Conservation (phyloP, 2,888 invertebrate genomes). For the Melanargia galathea region DNA sequence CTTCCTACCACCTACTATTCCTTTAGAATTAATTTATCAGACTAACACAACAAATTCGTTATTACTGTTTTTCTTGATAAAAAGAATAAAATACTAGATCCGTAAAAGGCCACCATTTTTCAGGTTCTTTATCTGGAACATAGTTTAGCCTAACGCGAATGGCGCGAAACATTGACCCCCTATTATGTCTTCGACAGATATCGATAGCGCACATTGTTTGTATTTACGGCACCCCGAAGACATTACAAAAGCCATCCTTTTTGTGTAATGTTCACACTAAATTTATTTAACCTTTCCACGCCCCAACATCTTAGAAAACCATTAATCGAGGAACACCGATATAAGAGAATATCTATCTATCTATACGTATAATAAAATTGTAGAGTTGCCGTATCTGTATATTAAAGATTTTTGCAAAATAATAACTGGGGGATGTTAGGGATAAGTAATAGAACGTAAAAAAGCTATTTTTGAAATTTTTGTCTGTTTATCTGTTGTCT, state of each 20-base stretch:
- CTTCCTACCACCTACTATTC: too few species aligned
- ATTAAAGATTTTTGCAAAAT: too few species aligned
- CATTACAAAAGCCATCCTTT: conserved; percentile 80
- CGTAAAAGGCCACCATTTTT: conserved; percentile 8
- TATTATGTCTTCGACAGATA: conserved; percentile 65
- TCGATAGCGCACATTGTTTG: conserved; percentile 75
- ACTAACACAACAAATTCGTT: too few species aligned
- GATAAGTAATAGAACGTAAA: too few species aligned
- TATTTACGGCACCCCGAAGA: conserved; percentile 80
- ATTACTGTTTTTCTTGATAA: too few species aligned
- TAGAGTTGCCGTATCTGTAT: too few species aligned
- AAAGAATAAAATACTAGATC: neutral
- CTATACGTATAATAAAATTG: too few species aligned
- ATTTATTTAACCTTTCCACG: conserved; percentile 80
- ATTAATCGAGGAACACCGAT: conserved; percentile 53
- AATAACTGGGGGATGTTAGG: too few species aligned
- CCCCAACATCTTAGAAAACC: conserved; percentile 75
- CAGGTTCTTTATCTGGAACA: conserved; percentile 5
- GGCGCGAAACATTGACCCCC: conserved; percentile 36
- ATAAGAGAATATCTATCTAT: conserved; percentile 7
- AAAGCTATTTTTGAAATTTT: too few species aligned
- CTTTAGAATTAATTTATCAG: too few species aligned
- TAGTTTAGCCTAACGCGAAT: conserved; percentile 19
- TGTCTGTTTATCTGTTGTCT: too few species aligned
- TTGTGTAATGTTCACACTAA: conserved; percentile 77